Conservation (phyloP, 2,797 vertebrate species). For the Schizothorax lantsangensis region DNA sequence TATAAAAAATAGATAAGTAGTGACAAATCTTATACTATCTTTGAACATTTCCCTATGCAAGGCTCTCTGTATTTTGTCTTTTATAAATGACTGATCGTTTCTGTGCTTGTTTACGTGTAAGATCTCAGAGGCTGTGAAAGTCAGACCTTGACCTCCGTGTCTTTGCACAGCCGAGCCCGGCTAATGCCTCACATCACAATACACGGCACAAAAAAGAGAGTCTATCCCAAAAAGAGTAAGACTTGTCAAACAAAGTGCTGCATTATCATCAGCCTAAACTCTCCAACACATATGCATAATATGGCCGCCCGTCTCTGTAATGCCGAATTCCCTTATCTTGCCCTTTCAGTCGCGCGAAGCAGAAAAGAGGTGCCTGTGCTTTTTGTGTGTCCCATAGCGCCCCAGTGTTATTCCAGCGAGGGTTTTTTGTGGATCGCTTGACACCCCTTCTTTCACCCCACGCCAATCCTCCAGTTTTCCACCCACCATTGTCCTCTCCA, state of each 20-base stretch:
- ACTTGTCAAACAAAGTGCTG: slow-evolving; percentile 84
- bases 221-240: slow-evolving; percentile 74
- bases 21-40: neutral
- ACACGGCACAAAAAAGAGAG: slow-evolving; percentile 70
- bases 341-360: slow-evolving; percentile 76
- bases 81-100: neutral
- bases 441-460: slow-evolving; percentile 70
- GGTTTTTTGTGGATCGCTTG: slow-evolving; percentile 80
- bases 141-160: slow-evolving; percentile 72
- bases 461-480: slow-evolving; percentile 54
- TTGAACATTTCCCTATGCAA: neutral
- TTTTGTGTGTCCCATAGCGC: slow-evolving; percentile 79
- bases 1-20: neutral
- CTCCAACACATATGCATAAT: slow-evolving; percentile 82
- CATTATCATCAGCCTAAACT: slow-evolving; percentile 76
- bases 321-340: slow-evolving; percentile 85
- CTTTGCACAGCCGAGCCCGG: slow-evolving; percentile 74
- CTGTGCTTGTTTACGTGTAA: slow-evolving; percentile 61
- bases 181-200: slow-evolving; percentile 75
- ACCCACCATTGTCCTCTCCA: slow-evolving; percentile 74
- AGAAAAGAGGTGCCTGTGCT: slow-evolving; percentile 79
- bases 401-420: slow-evolving; percentile 80
- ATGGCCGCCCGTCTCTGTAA: slow-evolving; percentile 72
- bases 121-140: slow-evolving; percentile 52
- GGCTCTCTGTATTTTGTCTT: neutral